These are phyloP conservation scores for Nebria salina DNA, from an alignment of 2,888 invertebrate species.

Conservation along the genomic window DNA sequence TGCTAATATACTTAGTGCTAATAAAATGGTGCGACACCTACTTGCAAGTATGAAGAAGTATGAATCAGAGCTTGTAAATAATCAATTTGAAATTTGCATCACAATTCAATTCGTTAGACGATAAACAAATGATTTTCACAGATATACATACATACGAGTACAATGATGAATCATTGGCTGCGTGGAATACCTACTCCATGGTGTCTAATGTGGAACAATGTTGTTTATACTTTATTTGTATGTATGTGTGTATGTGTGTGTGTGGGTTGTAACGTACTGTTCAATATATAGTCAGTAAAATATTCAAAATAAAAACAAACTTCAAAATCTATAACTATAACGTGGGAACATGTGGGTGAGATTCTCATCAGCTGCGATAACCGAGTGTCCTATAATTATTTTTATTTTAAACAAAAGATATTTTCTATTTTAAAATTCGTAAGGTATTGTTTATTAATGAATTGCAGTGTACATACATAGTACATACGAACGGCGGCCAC, in stretches of 20 bases:
- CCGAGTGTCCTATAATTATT: neutral
- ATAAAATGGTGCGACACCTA: neutral
- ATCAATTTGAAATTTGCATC: neutral
- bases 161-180: neutral
- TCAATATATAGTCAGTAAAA: neutral
- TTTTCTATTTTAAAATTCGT: no score
- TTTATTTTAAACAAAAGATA: neutral
- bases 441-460: no score
- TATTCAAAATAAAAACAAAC: neutral
- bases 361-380: neutral
- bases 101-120: neutral
- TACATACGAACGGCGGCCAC: no score
- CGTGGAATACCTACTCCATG: neutral
- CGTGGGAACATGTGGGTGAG: neutral
- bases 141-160: neutral
- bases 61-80: neutral
- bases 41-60: neutral
- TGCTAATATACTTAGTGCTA: neutral
- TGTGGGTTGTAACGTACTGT: neutral
- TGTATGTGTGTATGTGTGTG: constrained; percentile 9
- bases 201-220: neutral
- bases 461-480: no score
- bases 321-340: neutral
- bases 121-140: neutral
- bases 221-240: neutral